Evolutionary conservation across 2,113 vertebrate genomes (phyloP).

Genomic region (Tetrao urogallus): DNA sequence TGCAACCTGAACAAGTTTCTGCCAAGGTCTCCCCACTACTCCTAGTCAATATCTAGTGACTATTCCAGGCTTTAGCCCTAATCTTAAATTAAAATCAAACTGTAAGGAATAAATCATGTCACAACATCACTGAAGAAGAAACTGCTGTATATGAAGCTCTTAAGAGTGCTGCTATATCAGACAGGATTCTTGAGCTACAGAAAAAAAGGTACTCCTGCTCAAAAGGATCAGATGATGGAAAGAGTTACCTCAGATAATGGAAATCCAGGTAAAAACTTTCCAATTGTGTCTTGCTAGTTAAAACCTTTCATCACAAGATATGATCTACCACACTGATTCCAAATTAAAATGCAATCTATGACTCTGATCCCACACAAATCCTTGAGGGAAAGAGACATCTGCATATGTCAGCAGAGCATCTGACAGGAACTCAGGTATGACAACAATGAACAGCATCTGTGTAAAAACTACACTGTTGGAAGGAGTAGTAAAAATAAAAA

Average conservation of each 20-base stretch:
- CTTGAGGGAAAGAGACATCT: background rate
- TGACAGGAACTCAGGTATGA: background rate
- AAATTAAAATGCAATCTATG: accelerated
- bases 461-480: background rate
- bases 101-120: background rate
- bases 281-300: accelerated
- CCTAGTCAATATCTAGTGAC: background rate
- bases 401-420: accelerated
- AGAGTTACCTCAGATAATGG: background rate
- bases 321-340: background rate
- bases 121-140: background rate
- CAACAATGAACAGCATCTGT: background rate
- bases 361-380: accelerated
- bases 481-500: background rate
- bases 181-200: background rate
- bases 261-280: background rate
- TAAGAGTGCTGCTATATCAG: background rate
- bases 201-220: background rate
- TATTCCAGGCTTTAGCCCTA: background rate
- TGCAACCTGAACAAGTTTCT: background rate
- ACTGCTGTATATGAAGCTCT: background rate
- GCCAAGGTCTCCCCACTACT: background rate
- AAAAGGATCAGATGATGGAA: background rate
- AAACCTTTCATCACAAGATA: background rate
- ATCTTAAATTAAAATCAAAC: background rate